Base-by-base conservation (phyloP, 2,888 invertebrate genomes). In the Sceliomorpha sp. region DNA sequence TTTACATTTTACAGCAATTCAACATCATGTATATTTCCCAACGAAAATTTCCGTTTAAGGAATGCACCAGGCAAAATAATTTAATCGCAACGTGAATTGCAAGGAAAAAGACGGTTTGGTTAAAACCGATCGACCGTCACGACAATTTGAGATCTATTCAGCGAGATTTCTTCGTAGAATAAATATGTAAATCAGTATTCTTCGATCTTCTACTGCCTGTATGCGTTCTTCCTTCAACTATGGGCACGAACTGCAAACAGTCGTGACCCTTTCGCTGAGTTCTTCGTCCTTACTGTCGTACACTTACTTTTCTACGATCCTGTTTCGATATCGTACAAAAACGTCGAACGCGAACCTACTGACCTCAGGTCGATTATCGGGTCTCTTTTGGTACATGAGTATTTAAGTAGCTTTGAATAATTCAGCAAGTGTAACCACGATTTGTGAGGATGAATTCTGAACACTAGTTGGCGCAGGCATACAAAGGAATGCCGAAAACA, bases 111-210 rank as follows among this genome's bases (percentile, higher is more conserved):
- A n/a, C n/a, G 26, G 26, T 17, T 48, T 7, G 27, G 34, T 10
- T 39, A 27, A 42, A 47, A 24, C 13, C 42, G 42, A 71, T 59
- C 50, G 55, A n/a, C 8, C 53, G 60, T 50, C 60, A 69, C 64
- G 69, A 81, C 73, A 76, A 78, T 78, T 80, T 77, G 31, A 74
- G 73, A 75, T 81, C 77, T 77, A 75, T 77, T 74, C 70, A 56
- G 40, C 29, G 69, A 66, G 75, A 83, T 83, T 24, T 72, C 68
- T 67, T 83, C 84, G 80, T 82, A 80, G 79, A 83, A 84, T 85
- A 85, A 85, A 84, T 86, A 86, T 86, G 84, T 81, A 86, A 85
- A 86, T 86, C 77, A 63, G 72, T 50, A 75, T 78, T 82, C 76
- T 76, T 76, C 70, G 78, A 73, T 75, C 70, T n/a, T n/a, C 72